These are phyloP conservation scores for Tiliacea aurago DNA, from an alignment of 2,888 invertebrate genomes.

Conservation along the genomic window DNA sequence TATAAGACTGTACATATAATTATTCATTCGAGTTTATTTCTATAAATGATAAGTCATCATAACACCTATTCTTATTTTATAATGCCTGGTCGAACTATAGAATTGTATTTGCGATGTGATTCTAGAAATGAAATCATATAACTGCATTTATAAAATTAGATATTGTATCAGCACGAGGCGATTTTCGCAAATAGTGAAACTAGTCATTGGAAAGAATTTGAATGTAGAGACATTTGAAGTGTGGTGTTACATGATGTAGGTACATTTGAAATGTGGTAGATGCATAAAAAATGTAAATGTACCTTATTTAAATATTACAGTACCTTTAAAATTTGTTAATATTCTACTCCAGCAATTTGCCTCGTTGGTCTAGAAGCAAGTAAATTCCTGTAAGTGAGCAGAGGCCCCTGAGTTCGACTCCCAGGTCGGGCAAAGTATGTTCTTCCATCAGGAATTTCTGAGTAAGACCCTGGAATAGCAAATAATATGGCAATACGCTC, in stretches of 20 bases:
- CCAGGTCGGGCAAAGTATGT: background rate
- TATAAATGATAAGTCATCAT: no score
- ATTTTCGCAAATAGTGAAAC: slow-evolving; percentile 43
- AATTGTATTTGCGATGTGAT: slow-evolving; percentile 39
- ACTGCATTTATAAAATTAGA: slow-evolving; percentile 55
- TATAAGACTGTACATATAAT: slow-evolving; percentile 61
- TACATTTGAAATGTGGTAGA: slow-evolving; percentile 1
- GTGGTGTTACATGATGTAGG: background rate
- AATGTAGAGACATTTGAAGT: background rate
- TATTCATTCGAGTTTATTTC: slow-evolving; percentile 38
- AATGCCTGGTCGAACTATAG: slow-evolving; percentile 11
- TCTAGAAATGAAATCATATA: slow-evolving; percentile 39
- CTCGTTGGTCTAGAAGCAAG: background rate
- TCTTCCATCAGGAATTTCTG: background rate
- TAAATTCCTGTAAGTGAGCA: background rate
- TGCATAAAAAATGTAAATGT: background rate
- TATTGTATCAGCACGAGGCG: slow-evolving; percentile 27
- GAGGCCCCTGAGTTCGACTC: background rate
- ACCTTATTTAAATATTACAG: background rate
- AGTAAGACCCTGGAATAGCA: background rate
- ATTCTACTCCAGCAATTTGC: background rate
- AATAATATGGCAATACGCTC: no score
- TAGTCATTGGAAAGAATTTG: slow-evolving; percentile 55
- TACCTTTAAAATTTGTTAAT: background rate
- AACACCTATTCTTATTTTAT: slow-evolving; percentile 23